These are phyloP conservation scores for Aphis craccivora DNA, from an alignment of 1,140 invertebrate species.

Conservation along the genomic window DNA sequence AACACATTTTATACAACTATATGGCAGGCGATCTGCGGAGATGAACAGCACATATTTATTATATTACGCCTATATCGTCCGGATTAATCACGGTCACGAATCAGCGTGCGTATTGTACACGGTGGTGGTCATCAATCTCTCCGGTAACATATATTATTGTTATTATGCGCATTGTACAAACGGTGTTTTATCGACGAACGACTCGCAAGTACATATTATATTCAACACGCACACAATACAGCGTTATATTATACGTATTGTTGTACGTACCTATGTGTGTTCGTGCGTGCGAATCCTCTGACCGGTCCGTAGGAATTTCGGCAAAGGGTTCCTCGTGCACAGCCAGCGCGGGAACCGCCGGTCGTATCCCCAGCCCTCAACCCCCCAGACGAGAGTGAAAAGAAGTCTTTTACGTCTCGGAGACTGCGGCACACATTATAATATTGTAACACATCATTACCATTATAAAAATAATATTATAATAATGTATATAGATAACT, in stretches of 20 bases:
- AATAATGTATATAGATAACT: not conserved
- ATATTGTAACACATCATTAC: not conserved
- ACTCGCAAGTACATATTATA: not conserved
- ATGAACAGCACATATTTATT: not conserved
- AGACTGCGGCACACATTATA: not conserved
- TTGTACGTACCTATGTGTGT: not conserved
- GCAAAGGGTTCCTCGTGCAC: not conserved
- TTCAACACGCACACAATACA: not conserved
- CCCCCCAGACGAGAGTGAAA: not conserved
- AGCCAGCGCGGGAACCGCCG: too few species aligned
- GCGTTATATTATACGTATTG: not conserved
- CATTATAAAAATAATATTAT: not conserved
- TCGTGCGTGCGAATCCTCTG: not conserved
- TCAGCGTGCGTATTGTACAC: not conserved
- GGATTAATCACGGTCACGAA: constrained; percentile 42
- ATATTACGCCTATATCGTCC: not conserved
- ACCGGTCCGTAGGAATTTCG: not conserved
- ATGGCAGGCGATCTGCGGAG: not conserved
- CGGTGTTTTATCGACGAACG: not conserved
- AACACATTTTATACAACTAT: not conserved
- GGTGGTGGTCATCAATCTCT: constrained; percentile 31
- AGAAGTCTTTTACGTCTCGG: not conserved
- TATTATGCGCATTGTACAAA: not conserved
- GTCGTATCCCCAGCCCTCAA: too few species aligned
- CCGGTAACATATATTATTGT: not conserved